Base-by-base conservation (phyloP, 2,113 vertebrate species). In the Callionymus lyra region DNA sequence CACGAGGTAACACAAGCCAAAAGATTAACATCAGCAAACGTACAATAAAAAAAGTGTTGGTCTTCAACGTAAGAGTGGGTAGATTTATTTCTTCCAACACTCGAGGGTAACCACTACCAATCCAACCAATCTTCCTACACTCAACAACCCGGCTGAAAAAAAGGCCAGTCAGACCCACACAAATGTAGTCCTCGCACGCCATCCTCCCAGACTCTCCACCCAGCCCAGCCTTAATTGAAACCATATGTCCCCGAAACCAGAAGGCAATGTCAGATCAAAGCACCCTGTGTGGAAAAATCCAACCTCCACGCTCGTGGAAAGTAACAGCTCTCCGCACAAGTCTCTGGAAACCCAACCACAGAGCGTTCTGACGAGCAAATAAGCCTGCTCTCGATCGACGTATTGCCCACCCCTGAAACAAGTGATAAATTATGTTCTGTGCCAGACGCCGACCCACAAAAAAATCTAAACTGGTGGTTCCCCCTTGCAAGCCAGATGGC, bases 131-230 rank as follows among this genome's bases (percentile, higher is more conserved):
- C 21, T 27, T 27, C 21, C 21, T 27, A 27, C 21, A 27, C 21
- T 27, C 21, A 27, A 27, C 21, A 4, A 27, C 21, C 8, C 21
- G 4, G 21, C 21, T 27, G 21, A 27, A 27, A 27, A 27, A 27
- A 27, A 27, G 4, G 21, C 21, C 4, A 27, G 21, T 27, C 21
- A 5, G 21, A 27, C 21, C 21, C 21, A 27, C 21, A 57, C 41
- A 56, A 68, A 74, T 48, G 64, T 38, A 49, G 53, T 47, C 49
- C 66, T 77, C 65, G 72, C 68, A 78, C 72, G 65, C 61, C 57
- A 76, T 59, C 57, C 51, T 65, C 44, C 21, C 14, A 6, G 45
- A 50, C 44, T 50, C 34, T 41, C 46, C 56, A 66, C 71, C 59
- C 31, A 75, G 65, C 51, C 33, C 39, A n/a, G 52, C 37, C 44